A percentile compares a stretch with the other conserved stretches of the same genome.
These are phyloP conservation scores for Cygnus olor DNA, from an alignment of 2,797 vertebrate species.

Conservation along the genomic window DNA sequence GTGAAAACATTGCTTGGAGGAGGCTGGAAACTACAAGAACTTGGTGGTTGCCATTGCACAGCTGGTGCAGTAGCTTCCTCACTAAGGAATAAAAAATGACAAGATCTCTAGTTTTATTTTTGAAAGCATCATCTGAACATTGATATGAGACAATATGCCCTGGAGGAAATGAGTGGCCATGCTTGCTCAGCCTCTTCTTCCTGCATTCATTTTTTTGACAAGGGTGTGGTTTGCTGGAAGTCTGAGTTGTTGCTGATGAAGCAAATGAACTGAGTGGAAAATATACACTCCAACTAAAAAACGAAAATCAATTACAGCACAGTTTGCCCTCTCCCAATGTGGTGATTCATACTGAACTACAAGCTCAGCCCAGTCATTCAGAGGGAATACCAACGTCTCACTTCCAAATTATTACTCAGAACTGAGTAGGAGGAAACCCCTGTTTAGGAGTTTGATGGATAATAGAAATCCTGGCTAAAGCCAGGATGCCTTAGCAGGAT, in stretches of 20 bases:
- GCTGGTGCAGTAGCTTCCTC: not conserved
- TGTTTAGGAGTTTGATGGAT: conserved; percentile 61
- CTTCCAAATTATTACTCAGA: conserved; percentile 78
- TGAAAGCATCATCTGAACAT: not conserved
- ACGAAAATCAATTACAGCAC: conserved; percentile 20
- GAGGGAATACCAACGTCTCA: conserved; percentile 69
- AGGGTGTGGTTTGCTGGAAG: conserved; percentile 41
- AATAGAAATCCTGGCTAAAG: conserved; percentile 16
- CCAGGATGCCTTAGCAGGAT: conserved; percentile 64
- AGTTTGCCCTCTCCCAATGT: conserved; percentile 4
- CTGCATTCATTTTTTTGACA: conserved; percentile 37
- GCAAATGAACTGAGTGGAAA: conserved; percentile 55
- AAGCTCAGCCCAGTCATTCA: conserved; percentile 58
- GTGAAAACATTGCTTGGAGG: not conserved
- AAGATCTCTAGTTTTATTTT: not conserved
- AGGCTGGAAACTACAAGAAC: not conserved
- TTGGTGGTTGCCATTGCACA: not conserved
- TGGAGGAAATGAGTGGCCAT: conserved; percentile 21
- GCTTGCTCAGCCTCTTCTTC: conserved; percentile 35
- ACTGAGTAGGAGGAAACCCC: conserved; percentile 77
- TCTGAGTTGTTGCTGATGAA: conserved; percentile 53
- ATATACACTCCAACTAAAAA: conserved; percentile 43
- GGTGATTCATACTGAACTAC: conserved; percentile 74
- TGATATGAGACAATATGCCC: not conserved
- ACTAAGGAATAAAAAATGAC: not conserved